These are phyloP conservation scores for Hartigia nigra DNA, from an alignment of 2,888 invertebrate genomes.

Conservation along the genomic window DNA sequence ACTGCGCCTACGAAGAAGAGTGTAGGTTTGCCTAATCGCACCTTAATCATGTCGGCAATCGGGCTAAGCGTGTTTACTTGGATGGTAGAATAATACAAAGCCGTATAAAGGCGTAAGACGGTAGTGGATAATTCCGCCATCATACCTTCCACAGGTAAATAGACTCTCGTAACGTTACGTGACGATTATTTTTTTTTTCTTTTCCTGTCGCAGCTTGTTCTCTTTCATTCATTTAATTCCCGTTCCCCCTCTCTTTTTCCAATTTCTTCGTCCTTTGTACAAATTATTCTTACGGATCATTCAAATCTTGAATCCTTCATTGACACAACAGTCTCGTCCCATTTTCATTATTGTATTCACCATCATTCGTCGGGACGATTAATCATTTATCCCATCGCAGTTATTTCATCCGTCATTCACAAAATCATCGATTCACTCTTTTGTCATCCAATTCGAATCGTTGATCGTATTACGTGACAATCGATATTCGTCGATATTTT, in stretches of 20 bases:
- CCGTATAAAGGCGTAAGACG: not conserved
- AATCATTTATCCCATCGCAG: not conserved
- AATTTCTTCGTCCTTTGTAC: not conserved
- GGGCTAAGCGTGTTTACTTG: not conserved
- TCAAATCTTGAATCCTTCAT: not conserved
- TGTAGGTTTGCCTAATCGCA: not conserved
- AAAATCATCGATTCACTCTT: not conserved
- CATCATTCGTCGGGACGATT: not conserved
- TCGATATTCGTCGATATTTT: not conserved
- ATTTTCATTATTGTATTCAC: not conserved
- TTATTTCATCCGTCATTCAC: not conserved
- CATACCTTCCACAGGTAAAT: not conserved
- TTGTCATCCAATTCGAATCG: not conserved
- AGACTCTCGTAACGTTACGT: not conserved
- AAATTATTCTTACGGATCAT: not conserved
- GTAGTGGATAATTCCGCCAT: not conserved
- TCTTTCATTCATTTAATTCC: not conserved
- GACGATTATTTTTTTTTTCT: not conserved
- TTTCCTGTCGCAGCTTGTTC: not conserved
- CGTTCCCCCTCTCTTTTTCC: not conserved
- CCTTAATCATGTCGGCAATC: not conserved
- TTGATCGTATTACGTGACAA: not conserved
- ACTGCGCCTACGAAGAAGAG: not conserved
- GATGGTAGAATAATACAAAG: not conserved
- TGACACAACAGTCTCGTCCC: not conserved